Percentiles rank a stretch among this genome's conserved stretches.
These are phyloP conservation scores for Mesorhabditis spiculigera DNA, from an alignment of 2,888 invertebrate species.

Conservation along the genomic window DNA sequence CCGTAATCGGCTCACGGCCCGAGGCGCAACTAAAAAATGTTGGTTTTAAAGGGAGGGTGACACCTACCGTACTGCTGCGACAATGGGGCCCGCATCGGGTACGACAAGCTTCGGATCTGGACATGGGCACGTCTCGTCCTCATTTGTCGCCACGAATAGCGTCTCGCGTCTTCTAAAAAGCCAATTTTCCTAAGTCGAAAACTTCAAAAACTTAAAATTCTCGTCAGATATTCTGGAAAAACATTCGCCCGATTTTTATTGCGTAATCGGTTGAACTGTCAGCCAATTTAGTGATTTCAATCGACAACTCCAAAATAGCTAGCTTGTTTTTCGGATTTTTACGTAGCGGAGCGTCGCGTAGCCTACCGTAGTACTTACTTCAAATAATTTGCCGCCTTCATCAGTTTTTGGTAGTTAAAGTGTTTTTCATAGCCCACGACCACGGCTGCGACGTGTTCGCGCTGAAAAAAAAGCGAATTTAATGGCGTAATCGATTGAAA, in stretches of 20 bases:
- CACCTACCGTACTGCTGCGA: slow-evolving; percentile 39
- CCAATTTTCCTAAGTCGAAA: not conserved
- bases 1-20: slow-evolving; percentile 70
- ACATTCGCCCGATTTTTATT: too few species aligned
- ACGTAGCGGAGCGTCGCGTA: too few species aligned
- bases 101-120: slow-evolving; percentile 63
- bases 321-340: too few species aligned
- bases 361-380: slow-evolving; percentile 15
- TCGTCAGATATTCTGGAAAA: too few species aligned
- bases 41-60: too few species aligned
- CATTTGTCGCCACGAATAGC: slow-evolving; percentile 86
- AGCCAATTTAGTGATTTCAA: too few species aligned
- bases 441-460: slow-evolving; percentile 75
- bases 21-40: slow-evolving; percentile 80
- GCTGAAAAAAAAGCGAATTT: too few species aligned
- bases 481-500: too few species aligned
- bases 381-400: slow-evolving; percentile 85
- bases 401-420: slow-evolving; percentile 83
- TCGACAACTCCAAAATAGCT: too few species aligned
- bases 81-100: slow-evolving; percentile 74
- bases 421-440: slow-evolving; percentile 90
- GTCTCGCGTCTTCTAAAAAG: slow-evolving; percentile 22
- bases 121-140: slow-evolving; percentile 79
- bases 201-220: too few species aligned
- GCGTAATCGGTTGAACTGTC: too few species aligned